A percentile compares a stretch with the other conserved stretches of the same genome.
phyloP scores from a whole-genome alignment of 1,140 invertebrate genomes.

The Drosophila eugracilis region DNA sequence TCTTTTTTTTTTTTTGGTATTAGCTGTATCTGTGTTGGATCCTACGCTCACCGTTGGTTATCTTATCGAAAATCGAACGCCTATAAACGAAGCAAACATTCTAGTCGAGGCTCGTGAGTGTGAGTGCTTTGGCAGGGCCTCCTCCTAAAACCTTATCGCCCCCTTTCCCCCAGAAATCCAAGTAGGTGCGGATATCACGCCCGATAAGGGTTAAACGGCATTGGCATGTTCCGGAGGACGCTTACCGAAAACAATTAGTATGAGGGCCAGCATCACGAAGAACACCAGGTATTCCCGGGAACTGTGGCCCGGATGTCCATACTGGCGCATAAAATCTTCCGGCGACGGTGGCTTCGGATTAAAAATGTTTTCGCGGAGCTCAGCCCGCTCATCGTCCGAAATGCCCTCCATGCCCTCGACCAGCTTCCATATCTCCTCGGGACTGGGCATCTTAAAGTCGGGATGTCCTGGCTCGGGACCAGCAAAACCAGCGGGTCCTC shows the following conservation, averaged over 20 bases:
- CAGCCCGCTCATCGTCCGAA: constrained; percentile 86
- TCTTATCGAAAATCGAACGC: constrained; percentile 78
- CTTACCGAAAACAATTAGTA: constrained; percentile 83
- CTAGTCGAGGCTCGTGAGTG: constrained; percentile 29
- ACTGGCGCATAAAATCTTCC: constrained; percentile 72
- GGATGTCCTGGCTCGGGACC: constrained; percentile 44
- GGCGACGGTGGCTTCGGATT: constrained; percentile 75
- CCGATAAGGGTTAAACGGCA: constrained; percentile 26
- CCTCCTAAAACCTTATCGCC: constrained; percentile 41
- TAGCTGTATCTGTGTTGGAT: constrained; percentile 48
- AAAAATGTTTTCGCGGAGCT: constrained; percentile 85
- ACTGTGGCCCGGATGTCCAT: constrained; percentile 61
- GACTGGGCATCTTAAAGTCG: constrained; percentile 84
- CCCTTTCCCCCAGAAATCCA: neutral
- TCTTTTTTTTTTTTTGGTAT: constrained; percentile 1
- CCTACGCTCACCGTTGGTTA: constrained; percentile 40
- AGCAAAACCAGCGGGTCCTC: constrained; percentile 64
- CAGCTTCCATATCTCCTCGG: constrained; percentile 86
- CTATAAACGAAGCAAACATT: constrained; percentile 61
- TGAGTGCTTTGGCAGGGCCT: constrained; percentile 47
- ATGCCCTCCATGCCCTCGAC: constrained; percentile 86
- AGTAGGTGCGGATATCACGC: constrained; percentile 9
- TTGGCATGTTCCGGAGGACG: constrained; percentile 25
- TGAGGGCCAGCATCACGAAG: constrained; percentile 76
- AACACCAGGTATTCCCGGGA: constrained; percentile 76